Conservation (phyloP, 2,113 vertebrate genomes). For the Amblyopsis rosae region DNA sequence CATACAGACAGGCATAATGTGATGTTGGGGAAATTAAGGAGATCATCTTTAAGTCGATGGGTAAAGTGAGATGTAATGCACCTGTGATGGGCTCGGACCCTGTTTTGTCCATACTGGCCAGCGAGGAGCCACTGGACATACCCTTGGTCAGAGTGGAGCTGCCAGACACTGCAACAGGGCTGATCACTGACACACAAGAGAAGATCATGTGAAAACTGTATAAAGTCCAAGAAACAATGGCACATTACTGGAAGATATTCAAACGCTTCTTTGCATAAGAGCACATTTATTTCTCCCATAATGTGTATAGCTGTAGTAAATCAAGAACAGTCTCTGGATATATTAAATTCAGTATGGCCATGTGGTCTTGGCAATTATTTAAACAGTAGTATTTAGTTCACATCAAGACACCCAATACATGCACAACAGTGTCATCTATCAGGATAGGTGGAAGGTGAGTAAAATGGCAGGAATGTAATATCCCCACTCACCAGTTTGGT, state of each 20-base stretch:
- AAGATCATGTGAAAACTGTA: no score
- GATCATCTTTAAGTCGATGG: neutral
- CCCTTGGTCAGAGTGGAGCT: slow-evolving; percentile 85
- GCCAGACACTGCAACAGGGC: slow-evolving; percentile 80
- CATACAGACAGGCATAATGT: no score
- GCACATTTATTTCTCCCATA: no score
- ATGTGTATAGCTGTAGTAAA: no score
- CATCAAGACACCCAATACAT: no score
- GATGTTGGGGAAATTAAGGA: neutral
- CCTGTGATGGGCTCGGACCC: slow-evolving; percentile 85
- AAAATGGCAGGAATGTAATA: neutral
- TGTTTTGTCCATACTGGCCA: slow-evolving; percentile 74
- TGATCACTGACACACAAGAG: slow-evolving; percentile 69
- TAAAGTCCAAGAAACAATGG: no score
- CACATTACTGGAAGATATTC: neutral
- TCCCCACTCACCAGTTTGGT: slow-evolving; percentile 82
- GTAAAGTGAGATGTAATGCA: slow-evolving; percentile 48
- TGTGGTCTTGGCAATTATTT: no score
- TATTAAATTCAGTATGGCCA: no score
- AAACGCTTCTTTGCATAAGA: neutral
- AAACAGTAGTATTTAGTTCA: no score
- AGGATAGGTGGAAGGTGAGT: neutral
- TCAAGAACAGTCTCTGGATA: no score
- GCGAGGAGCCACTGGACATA: slow-evolving; percentile 80
- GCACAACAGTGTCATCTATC: neutral